These are phyloP conservation scores for Callocephalon fimbriatum DNA, from an alignment of 2,113 vertebrate genomes.

Conservation along the genomic window DNA sequence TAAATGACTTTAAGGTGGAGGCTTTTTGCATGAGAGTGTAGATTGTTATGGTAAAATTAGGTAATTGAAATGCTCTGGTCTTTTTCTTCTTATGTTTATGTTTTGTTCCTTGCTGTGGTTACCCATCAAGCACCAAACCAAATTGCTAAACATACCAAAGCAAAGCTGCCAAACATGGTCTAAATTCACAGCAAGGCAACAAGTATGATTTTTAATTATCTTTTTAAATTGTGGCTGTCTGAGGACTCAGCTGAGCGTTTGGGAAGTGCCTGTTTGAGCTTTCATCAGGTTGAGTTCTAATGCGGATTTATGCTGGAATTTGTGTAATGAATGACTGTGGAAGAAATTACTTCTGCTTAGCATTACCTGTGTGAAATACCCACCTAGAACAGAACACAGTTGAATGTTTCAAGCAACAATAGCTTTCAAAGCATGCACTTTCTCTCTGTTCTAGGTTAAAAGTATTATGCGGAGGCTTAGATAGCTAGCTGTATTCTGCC, in stretches of 20 bases:
- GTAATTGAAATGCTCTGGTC: neutral
- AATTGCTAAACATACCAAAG: neutral
- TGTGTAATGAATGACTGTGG: neutral
- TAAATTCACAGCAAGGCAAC: neutral
- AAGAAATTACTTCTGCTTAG: neutral
- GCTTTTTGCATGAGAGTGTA: neutral
- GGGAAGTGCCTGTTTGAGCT: neutral
- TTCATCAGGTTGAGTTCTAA: neutral
- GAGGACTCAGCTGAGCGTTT: neutral
- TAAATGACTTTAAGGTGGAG: neutral
- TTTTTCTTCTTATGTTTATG: neutral
- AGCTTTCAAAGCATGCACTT: slow-evolving; percentile 4
- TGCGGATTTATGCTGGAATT: neutral
- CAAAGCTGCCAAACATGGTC: neutral
- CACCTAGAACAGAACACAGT: neutral
- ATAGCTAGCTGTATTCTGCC: slow-evolving; percentile 24
- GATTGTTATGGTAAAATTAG: neutral
- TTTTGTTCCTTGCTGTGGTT: neutral
- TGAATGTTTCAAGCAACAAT: slow-evolving; percentile 39
- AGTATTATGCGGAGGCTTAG: slow-evolving; percentile 33
- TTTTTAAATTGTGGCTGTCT: neutral
- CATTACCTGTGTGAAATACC: slow-evolving; percentile 6
- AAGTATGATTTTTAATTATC: neutral
- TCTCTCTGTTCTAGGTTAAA: slow-evolving; percentile 24
- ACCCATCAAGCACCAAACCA: neutral